Percentiles rank a stretch among this genome's conserved stretches.
These are phyloP conservation scores for Anguilla megastoma DNA, from an alignment of 2,797 vertebrate species.

Conservation along the genomic window DNA sequence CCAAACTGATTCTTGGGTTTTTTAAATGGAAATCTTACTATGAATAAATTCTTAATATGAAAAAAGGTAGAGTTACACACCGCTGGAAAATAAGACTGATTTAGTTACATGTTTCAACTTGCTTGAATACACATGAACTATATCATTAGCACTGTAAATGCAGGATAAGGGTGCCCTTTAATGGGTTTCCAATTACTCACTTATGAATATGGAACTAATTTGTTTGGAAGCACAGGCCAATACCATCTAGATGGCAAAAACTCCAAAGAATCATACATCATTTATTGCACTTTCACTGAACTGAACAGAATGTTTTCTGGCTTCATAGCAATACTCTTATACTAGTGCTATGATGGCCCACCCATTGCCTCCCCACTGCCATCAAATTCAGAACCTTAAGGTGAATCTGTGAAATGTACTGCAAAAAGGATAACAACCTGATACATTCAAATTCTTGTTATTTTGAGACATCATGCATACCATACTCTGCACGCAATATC, in stretches of 20 bases:
- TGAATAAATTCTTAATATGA: background rate
- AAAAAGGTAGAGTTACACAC: background rate
- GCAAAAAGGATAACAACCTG: background rate
- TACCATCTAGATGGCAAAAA: background rate
- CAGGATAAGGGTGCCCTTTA: background rate
- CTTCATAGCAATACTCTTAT: background rate
- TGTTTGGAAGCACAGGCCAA: background rate
- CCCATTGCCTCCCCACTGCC: background rate
- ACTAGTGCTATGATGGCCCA: background rate
- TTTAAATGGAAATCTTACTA: background rate
- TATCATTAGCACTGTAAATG: background rate
- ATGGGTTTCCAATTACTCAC: background rate
- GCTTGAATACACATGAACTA: background rate
- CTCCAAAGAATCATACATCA: background rate
- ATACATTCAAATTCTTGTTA: background rate
- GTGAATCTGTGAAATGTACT: background rate
- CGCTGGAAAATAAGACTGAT: background rate
- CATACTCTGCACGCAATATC: background rate
- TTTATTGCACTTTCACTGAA: background rate
- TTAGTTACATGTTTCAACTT: background rate
- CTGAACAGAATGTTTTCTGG: background rate
- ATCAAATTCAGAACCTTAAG: background rate
- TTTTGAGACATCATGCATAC: background rate
- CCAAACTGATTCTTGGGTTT: background rate
- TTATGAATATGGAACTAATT: background rate